These are phyloP conservation scores for Drosophila burlai DNA, from an alignment of 1,140 invertebrate genomes.

Conservation along the genomic window DNA sequence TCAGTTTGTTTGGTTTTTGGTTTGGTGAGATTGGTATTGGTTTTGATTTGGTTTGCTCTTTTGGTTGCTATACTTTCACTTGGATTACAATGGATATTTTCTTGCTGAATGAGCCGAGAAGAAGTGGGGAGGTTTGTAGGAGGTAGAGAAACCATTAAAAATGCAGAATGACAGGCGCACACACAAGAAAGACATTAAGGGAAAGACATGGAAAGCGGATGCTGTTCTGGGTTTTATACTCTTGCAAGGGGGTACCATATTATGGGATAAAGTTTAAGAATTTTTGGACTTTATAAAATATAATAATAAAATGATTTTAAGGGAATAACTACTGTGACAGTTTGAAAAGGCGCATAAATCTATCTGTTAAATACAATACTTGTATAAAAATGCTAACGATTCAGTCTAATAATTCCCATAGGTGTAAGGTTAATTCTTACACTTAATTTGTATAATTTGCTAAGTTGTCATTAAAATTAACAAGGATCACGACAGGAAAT, in stretches of 20 bases:
- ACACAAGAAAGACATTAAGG: constrained; percentile 19
- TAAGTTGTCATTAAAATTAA: background rate
- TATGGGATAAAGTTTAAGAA: background rate
- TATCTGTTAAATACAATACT: background rate
- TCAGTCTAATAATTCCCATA: no score
- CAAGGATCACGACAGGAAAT: no score
- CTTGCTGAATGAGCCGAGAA: constrained; percentile 75
- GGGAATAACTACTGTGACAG: background rate
- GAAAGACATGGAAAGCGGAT: constrained; percentile 22
- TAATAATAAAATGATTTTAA: no score
- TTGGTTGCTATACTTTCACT: constrained; percentile 83
- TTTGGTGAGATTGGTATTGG: constrained; percentile 56
- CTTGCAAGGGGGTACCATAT: background rate
- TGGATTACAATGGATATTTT: constrained; percentile 83
- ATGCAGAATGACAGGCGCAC: constrained; percentile 39
- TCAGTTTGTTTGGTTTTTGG: constrained; percentile 44
- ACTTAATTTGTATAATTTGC: background rate
- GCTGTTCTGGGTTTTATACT: constrained; percentile 15
- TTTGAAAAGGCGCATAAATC: background rate
- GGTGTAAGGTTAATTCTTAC: no score
- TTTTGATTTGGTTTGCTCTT: constrained; percentile 67
- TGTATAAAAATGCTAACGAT: background rate
- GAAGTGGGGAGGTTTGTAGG: constrained; percentile 48
- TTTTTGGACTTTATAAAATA: background rate
- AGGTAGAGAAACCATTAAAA: constrained; percentile 70